Evolutionary conservation across 2,797 vertebrate genomes (phyloP).

Genomic region (Eulemur albifrons): DNA sequence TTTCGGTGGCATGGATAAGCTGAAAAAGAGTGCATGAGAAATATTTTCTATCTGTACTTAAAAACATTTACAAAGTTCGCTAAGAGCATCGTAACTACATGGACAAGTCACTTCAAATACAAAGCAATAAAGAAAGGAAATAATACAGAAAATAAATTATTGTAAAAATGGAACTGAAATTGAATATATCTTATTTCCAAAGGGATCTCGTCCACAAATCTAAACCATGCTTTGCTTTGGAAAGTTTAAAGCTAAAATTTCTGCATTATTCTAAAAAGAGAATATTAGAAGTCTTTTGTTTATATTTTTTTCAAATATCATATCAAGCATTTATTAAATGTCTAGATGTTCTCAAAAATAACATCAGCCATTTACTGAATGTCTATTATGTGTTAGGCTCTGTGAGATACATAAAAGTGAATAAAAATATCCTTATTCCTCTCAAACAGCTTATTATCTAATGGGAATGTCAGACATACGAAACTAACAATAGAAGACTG

Average conservation of each 20-base stretch:
- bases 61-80: not conserved
- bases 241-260: not conserved
- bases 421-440: not conserved
- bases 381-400: not conserved
- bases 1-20: not conserved
- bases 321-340: not conserved
- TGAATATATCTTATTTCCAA: constrained; percentile 7
- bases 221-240: not conserved
- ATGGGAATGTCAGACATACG: not conserved
- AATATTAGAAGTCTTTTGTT: not conserved
- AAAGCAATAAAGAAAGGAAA: not conserved
- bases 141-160: not conserved
- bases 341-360: constrained; percentile 22
- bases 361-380: not conserved
- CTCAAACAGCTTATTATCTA: not conserved
- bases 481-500: not conserved
- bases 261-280: constrained; percentile 7
- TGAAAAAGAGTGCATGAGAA: not conserved
- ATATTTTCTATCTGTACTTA: not conserved
- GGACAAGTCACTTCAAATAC: not conserved
- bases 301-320: constrained; percentile 18
- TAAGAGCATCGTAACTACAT: not conserved
- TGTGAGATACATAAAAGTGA: not conserved
- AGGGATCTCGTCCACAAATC: not conserved
- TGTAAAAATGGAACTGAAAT: constrained; percentile 8